Conservation (phyloP, 2,888 invertebrate species). For the Toxonevra muliebris region DNA sequence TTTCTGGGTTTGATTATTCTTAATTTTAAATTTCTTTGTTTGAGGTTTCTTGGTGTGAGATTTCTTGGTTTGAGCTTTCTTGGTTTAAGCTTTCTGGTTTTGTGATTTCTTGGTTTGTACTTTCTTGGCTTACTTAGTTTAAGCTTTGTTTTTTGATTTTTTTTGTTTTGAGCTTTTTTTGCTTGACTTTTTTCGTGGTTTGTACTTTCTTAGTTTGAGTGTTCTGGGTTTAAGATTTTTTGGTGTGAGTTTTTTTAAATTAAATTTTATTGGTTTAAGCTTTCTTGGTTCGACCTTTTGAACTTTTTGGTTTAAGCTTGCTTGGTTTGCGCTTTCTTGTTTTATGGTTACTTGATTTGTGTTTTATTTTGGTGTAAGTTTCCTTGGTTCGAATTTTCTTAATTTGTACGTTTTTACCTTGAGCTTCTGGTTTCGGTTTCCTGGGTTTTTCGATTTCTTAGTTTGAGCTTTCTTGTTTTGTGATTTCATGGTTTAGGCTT, state of each 20-base stretch:
- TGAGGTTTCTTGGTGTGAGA: background rate
- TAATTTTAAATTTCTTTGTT: background rate
- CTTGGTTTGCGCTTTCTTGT: no score
- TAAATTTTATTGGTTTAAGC: background rate
- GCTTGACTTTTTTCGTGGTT: background rate
- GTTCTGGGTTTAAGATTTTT: no score
- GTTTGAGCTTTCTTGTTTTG: background rate
- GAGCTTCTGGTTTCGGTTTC: no score
- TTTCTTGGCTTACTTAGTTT: background rate
- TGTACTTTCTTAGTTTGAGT: no score
- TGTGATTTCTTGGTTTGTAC: background rate
- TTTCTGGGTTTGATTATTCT: background rate
- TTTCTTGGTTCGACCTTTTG: background rate
- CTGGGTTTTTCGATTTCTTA: background rate
- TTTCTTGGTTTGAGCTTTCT: background rate
- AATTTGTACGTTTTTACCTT: no score
- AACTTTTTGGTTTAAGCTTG: background rate
- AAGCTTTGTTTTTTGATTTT: background rate
- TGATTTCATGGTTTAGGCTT: background rate
- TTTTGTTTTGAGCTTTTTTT: background rate
- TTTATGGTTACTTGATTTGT: no score
- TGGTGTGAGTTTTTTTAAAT: background rate
- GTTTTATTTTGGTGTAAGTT: no score
- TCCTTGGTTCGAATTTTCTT: no score
- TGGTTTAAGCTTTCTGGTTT: background rate